phyloP scores from a whole-genome alignment of 2,888 invertebrate species.

The Thymelicus sylvestris region DNA sequence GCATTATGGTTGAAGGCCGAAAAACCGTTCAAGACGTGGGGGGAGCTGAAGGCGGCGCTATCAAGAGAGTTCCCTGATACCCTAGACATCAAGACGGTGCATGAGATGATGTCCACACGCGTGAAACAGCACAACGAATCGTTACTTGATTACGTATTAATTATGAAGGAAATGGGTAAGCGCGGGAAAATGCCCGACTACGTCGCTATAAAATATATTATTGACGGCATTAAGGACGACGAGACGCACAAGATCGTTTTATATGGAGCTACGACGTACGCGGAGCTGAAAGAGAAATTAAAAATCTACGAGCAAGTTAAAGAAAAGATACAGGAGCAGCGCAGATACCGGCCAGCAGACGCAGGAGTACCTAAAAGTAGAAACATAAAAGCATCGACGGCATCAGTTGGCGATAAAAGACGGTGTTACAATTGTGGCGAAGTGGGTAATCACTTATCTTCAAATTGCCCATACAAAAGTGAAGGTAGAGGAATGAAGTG shows the following conservation, averaged over 20 bases:
- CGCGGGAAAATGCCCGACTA: slow-evolving; percentile 45
- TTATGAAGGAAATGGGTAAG: not conserved
- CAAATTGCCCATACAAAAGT: no score
- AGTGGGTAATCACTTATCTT: no score
- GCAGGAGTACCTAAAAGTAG: no score
- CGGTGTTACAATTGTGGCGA: no score
- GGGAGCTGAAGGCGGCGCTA: not conserved
- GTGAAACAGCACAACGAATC: slow-evolving; percentile 40
- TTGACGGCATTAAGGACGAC: slow-evolving; percentile 44
- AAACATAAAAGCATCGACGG: no score
- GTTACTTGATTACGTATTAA: slow-evolving; percentile 43
- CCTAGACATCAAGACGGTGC: slow-evolving; percentile 21
- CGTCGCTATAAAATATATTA: slow-evolving; percentile 45
- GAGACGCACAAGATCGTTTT: slow-evolving; percentile 40
- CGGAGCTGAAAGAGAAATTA: slow-evolving; percentile 42
- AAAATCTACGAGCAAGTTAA: slow-evolving; percentile 35
- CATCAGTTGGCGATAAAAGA: no score
- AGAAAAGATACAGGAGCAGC: no score
- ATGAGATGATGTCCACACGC: slow-evolving; percentile 41
- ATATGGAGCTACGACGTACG: slow-evolving; percentile 43
- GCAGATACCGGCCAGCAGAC: no score
- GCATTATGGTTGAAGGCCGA: not conserved
- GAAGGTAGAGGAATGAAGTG: no score
- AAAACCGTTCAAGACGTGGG: not conserved
- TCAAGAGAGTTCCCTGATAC: not conserved